Evolutionary conservation across 1,140 invertebrate genomes (phyloP).

Genomic region (Drosophila nebulosa): DNA sequence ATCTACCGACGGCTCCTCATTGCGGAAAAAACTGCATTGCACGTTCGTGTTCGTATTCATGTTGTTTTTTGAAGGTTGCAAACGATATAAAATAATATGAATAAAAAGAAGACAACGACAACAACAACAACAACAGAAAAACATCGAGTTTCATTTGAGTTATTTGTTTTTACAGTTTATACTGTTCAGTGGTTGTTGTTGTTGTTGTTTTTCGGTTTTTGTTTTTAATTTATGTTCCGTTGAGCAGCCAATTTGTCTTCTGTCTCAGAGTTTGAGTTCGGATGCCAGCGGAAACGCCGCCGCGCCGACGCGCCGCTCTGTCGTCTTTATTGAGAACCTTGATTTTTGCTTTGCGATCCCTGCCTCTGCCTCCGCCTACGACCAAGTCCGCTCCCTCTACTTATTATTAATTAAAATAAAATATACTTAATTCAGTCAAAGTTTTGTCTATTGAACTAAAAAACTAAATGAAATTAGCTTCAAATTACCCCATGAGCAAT

Average conservation of each 20-base stretch:
- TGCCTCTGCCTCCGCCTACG: too few species aligned
- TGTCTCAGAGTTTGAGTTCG: slow-evolving; percentile 22
- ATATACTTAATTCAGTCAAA: slow-evolving; percentile 31
- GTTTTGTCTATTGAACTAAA: too few species aligned
- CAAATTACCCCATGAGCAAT: too few species aligned
- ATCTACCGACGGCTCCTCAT: slow-evolving; percentile 52
- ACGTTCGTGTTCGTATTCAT: slow-evolving; percentile 62
- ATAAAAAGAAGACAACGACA: slow-evolving; percentile 8
- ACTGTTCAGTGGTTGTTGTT: slow-evolving; percentile 24
- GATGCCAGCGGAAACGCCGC: slow-evolving; percentile 52
- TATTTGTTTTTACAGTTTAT: slow-evolving; percentile 9
- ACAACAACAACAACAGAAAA: slow-evolving; percentile 7
- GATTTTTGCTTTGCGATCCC: too few species aligned
- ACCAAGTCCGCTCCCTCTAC: too few species aligned
- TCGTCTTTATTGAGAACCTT: slow-evolving; percentile 35
- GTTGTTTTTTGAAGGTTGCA: slow-evolving; percentile 58
- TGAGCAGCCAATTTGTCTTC: slow-evolving; percentile 66
- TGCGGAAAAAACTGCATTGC: slow-evolving; percentile 74
- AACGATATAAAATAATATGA: slow-evolving; percentile 42
- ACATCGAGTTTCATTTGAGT: slow-evolving; percentile 47
- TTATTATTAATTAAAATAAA: slow-evolving; percentile 32
- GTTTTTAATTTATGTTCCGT: slow-evolving; percentile 49
- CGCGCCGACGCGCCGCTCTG: too few species aligned
- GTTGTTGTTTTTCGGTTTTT: slow-evolving; percentile 4
- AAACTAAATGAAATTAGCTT: too few species aligned